phyloP scores from a whole-genome alignment of 2,113 vertebrate species.

The Carollia perspicillata region DNA sequence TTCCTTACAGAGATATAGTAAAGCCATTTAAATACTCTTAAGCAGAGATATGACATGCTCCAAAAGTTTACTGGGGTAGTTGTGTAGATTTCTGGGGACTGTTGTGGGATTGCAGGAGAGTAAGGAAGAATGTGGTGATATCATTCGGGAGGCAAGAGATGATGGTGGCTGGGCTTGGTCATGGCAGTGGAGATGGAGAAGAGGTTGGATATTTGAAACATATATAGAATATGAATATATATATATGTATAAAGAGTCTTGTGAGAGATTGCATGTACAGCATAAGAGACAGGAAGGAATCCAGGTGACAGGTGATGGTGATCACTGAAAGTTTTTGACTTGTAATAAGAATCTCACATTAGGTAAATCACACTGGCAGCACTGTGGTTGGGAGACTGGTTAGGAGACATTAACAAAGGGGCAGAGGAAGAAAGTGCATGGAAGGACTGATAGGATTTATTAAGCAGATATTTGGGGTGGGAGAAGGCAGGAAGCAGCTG shows the following conservation, averaged over 20 bases:
- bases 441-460: background rate
- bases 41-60: background rate
- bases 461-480: background rate
- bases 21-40: constrained; percentile 17
- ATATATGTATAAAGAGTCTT: background rate
- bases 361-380: background rate
- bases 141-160: constrained; percentile 6
- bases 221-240: background rate
- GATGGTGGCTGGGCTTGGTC: background rate
- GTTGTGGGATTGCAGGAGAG: background rate
- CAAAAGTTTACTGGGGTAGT: background rate
- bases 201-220: background rate
- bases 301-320: background rate
- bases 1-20: background rate
- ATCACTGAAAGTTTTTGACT: background rate
- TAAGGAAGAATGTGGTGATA: background rate
- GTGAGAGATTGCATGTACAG: background rate
- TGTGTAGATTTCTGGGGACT: background rate
- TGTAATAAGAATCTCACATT: background rate
- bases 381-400: background rate
- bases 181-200: background rate
- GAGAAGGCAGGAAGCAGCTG: background rate
- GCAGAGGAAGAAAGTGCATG: background rate
- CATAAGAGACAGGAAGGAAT: background rate
- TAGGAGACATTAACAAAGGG: background rate